Evolutionary conservation across 2,888 invertebrate species (phyloP), one percentile per base, ranked within the genome.

Genomic region (Helobdella robusta): DNA sequence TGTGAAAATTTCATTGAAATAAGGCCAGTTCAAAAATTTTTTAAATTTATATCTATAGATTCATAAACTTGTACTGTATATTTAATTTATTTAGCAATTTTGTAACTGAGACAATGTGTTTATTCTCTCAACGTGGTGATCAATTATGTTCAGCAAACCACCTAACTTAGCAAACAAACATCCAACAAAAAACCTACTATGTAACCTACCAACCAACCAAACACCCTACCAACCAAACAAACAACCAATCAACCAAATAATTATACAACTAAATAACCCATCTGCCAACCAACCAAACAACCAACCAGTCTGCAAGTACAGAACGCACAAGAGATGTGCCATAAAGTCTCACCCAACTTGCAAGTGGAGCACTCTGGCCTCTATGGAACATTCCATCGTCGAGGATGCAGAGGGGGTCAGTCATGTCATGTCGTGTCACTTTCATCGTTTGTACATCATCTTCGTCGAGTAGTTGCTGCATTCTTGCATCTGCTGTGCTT

Each of bases 341-440:
- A 85, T 88, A 65, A 89, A 91, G 75, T 91, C 94, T 64, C 87
- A 89, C 75, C 89, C 89, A 73, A 91, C 90, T 76, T 97, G 95
- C 84, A 97, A 97, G 79, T 95, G 95, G 95, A 95, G 92, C 72
- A 93, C 93, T 48, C 83, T 95, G 72, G 89, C 93, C 5, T 91
- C 91, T 50, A 87, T 97, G 66, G 93, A 93, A n/a, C 89, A 89
- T 75, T 90, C 93, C 73, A 88, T 93, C 65, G 89, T 94, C 60
- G 93, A 94, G 76, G 91, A 93, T 74, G 84, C 86, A 69, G 91
- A 93, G 78, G 91, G 92, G 82, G 90, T 90, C 79, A 83, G 85
- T 73, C 23, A 35, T 28, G 44, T 15, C 11, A 20, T 61, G 4
- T 58, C 18, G 8, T 18, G 20, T 18, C 15, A 11, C 15, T 40